phyloP scores from a whole-genome alignment of 2,113 vertebrate genomes.

The Barbus barbus region DNA sequence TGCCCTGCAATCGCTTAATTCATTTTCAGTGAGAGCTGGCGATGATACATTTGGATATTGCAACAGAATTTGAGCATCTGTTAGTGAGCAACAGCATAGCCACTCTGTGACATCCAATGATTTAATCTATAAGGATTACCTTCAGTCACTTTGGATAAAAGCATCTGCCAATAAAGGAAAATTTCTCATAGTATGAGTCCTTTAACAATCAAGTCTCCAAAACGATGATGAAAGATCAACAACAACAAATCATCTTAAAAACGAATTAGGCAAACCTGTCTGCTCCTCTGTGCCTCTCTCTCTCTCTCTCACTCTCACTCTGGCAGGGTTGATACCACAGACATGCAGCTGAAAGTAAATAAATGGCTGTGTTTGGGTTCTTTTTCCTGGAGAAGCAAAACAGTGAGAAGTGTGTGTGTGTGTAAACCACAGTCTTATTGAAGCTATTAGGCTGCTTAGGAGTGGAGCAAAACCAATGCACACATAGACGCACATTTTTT shows the following conservation, averaged over 20 bases:
- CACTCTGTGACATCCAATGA: background rate
- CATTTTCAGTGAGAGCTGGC: background rate
- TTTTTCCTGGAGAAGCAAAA: slow-evolving; percentile 73
- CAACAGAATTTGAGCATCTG: background rate
- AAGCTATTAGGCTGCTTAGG: slow-evolving; percentile 75
- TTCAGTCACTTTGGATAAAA: background rate
- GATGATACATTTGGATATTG: background rate
- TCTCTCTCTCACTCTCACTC: background rate
- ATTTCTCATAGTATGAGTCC: background rate
- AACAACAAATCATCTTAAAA: background rate
- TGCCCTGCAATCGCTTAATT: background rate
- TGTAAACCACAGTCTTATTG: slow-evolving; percentile 81
- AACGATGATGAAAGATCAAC: background rate
- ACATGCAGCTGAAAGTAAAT: slow-evolving; percentile 73
- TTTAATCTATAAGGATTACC: background rate
- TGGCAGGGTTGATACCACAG: slow-evolving; percentile 57
- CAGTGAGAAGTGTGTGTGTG: slow-evolving; percentile 64
- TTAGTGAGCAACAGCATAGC: background rate
- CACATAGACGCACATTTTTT: slow-evolving; percentile 50
- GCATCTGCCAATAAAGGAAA: background rate
- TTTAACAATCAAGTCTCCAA: background rate
- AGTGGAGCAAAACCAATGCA: slow-evolving; percentile 66
- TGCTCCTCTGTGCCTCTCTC: slow-evolving; percentile 43
- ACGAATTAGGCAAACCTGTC: slow-evolving; percentile 46
- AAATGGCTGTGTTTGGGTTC: slow-evolving; percentile 72